Evolutionary conservation across 2,888 invertebrate genomes (phyloP).

Genomic region (Plebejus anna): DNA sequence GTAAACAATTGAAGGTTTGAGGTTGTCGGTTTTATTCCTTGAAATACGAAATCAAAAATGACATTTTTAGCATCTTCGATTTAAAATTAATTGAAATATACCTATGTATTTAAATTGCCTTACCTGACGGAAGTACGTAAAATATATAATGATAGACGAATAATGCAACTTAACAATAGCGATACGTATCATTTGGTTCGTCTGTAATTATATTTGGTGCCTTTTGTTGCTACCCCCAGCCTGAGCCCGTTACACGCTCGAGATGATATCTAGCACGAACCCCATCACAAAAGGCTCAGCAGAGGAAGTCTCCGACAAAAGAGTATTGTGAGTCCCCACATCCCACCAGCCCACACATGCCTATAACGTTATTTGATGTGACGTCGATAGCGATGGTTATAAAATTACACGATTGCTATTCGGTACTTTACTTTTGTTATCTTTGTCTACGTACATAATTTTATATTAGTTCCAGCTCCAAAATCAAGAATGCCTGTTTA

Average conservation of each 20-base stretch:
- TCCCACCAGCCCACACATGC: background rate
- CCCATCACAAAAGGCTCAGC: slow-evolving; percentile 24
- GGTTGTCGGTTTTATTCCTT: background rate
- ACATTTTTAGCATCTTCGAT: background rate
- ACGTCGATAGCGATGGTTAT: background rate
- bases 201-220: slow-evolving; percentile 13
- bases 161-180: background rate
- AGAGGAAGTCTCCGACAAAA: slow-evolving; percentile 21
- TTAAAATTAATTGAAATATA: too few species aligned
- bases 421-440: background rate
- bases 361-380: background rate
- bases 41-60: background rate
- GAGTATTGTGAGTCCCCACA: background rate
- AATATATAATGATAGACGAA: background rate
- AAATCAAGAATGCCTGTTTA: background rate
- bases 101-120: background rate
- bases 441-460: background rate
- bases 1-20: background rate
- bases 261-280: slow-evolving; percentile 23
- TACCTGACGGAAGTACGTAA: background rate
- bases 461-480: background rate
- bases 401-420: background rate
- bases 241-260: slow-evolving; percentile 16
- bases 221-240: slow-evolving; percentile 2
- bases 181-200: background rate